Evolutionary conservation across 2,113 vertebrate genomes (phyloP).

Genomic region (Leucosticte australis): DNA sequence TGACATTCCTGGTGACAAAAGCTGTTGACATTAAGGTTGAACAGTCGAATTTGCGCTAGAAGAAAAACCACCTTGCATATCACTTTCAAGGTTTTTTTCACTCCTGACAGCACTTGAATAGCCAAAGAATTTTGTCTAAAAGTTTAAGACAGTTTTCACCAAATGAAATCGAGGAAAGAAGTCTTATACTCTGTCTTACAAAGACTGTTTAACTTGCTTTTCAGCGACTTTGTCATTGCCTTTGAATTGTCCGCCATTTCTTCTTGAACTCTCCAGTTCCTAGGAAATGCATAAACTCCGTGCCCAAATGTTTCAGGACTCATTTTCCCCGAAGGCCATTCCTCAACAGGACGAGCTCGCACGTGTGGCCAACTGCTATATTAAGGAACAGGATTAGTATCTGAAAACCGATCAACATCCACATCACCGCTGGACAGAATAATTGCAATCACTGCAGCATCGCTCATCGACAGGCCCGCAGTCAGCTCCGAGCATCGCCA

Average conservation of each 20-base stretch:
- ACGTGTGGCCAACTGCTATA: neutral
- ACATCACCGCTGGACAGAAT: neutral
- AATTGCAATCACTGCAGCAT: neutral
- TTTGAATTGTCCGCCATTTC: neutral
- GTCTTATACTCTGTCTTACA: neutral
- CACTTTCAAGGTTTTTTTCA: neutral
- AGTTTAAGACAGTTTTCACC: neutral
- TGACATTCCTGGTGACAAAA: neutral
- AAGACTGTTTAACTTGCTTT: neutral
- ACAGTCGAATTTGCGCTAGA: neutral
- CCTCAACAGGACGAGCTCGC: neutral
- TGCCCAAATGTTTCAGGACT: neutral
- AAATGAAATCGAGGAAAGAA: neutral
- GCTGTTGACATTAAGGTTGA: neutral
- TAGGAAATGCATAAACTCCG: neutral
- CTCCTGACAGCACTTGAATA: neutral
- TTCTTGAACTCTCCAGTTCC: neutral
- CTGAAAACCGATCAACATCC: neutral
- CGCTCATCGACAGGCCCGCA: neutral
- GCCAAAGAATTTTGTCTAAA: neutral
- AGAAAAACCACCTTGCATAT: neutral
- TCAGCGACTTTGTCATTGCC: neutral
- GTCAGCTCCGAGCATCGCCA: neutral
- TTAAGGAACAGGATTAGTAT: slow-evolving; percentile 10
- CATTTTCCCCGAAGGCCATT: neutral